phyloP scores from a whole-genome alignment of 2,888 invertebrate species.

The Lagria hirta region DNA sequence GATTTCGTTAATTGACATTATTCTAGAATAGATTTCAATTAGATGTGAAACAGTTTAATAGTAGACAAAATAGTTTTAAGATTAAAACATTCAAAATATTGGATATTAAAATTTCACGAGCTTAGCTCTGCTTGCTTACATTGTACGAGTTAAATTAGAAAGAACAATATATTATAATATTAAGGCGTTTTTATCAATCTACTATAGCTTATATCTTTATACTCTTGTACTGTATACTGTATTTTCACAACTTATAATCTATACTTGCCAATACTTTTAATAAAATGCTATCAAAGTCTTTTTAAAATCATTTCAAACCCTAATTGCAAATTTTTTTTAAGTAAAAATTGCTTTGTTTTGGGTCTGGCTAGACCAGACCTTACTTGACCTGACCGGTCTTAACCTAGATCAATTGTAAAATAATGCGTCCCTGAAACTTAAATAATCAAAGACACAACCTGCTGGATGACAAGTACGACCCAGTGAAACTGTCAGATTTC shows the following conservation, averaged over 20 bases:
- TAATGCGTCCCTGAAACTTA: too few species aligned
- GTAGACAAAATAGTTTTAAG: conserved; percentile 20
- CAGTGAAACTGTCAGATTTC: too few species aligned
- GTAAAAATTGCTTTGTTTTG: too few species aligned
- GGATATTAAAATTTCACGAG: conserved; percentile 34
- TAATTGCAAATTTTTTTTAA: too few species aligned
- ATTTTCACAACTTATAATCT: conserved; percentile 51
- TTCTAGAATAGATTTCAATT: conserved; percentile 27
- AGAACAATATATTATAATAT: conserved; percentile 36
- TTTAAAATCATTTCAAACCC: background rate
- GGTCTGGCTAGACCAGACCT: too few species aligned
- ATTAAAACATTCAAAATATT: conserved; percentile 21
- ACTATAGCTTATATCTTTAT: conserved; percentile 51
- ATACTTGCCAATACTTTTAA: conserved; percentile 54
- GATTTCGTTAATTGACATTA: conserved; percentile 18
- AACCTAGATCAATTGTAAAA: too few species aligned
- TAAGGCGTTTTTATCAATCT: conserved; percentile 41
- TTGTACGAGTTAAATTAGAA: conserved; percentile 35
- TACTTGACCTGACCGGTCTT: too few species aligned
- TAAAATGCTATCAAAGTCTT: conserved; percentile 45
- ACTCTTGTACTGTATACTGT: conserved; percentile 53
- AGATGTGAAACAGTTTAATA: conserved; percentile 28
- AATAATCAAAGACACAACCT: too few species aligned
- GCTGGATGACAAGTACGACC: too few species aligned
- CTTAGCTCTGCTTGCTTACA: conserved; percentile 44